Evolutionary conservation across 2,888 invertebrate genomes (phyloP), one percentile per base, ranked within the genome.

Genomic region (Sthenelais limicola): DNA sequence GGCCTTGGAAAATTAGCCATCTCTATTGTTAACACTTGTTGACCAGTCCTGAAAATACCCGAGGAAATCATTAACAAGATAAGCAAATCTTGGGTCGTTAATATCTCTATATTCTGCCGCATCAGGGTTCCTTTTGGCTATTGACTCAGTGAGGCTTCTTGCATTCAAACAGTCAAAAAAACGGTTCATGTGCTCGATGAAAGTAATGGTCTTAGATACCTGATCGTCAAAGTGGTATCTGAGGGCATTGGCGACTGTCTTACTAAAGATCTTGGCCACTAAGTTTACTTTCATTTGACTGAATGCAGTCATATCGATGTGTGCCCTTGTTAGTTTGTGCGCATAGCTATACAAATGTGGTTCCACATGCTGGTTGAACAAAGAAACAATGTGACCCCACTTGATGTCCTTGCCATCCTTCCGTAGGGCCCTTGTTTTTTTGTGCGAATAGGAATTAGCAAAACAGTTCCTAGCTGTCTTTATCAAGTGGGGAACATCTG

Each of bases 141-240:
- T 56, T 15, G 73, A 73, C 49, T 76, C 76, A 33, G 32, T 15
- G 3, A 71, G 26, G n/a, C 35, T 43, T 24, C 76, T 18, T 0
- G 72, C 62, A 73, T 77, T 77, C 21, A 76, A 38, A 32, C 69
- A 70, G 54, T 77, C 75, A 72, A 77, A 77, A 30, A 76, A 77
- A 47, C 70, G 73, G 58, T 77, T 71, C 58, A 77, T 56, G 12
- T 38, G 48, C 28, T 73, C 56, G 7, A 78, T 62, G 43, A 75
- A 78, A 7, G n/a, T 12, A 0, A 75, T 72, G 12, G 75, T 75
- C 43, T 78, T 74, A 24, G 18, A 48, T 3, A 66, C 32, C 9
- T 18, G 3, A 15, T 51, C 49, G 3, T 35, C 67, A 68, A 12
- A 21, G 18, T n/a, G 3, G 3, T 28, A 15, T 35, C 68, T 35